Conservation (phyloP, 2,113 vertebrate species). For the Mesitornis unicolor region DNA sequence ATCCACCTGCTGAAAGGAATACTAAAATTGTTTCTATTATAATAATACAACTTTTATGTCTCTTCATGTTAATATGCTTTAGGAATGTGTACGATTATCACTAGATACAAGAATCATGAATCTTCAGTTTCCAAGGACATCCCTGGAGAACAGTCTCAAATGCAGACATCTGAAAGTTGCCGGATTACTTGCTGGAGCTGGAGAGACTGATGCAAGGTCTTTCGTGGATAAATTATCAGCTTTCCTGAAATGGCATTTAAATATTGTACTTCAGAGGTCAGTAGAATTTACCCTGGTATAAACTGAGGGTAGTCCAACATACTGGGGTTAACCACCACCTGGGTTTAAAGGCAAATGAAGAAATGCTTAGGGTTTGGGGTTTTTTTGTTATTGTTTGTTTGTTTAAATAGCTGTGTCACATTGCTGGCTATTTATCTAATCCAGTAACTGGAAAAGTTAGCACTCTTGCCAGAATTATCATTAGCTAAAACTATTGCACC, state of each 20-base stretch:
- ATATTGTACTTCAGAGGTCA: background rate
- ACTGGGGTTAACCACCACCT: background rate
- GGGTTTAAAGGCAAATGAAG: background rate
- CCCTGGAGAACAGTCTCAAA: background rate
- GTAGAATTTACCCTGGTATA: background rate
- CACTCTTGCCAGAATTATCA: background rate
- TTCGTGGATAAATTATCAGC: background rate
- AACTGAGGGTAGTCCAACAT: background rate
- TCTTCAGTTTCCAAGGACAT: background rate
- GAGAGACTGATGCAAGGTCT: background rate
- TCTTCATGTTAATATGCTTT: background rate
- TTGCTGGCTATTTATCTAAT: background rate
- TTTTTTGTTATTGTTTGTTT: no score
- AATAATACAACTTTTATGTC: background rate
- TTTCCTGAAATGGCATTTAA: background rate
- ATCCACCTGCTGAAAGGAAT: background rate
- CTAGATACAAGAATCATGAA: background rate
- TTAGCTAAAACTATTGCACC: background rate
- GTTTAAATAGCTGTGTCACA: background rate
- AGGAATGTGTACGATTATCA: background rate
- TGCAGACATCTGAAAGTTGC: background rate
- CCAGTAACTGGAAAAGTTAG: background rate
- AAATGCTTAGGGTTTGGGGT: background rate
- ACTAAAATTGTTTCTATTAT: background rate
- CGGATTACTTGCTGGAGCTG: background rate